A percentile compares a stretch with the other conserved stretches of the same genome.
Conservation (phyloP, 2,888 invertebrate genomes). For the Alcis repandata region DNA sequence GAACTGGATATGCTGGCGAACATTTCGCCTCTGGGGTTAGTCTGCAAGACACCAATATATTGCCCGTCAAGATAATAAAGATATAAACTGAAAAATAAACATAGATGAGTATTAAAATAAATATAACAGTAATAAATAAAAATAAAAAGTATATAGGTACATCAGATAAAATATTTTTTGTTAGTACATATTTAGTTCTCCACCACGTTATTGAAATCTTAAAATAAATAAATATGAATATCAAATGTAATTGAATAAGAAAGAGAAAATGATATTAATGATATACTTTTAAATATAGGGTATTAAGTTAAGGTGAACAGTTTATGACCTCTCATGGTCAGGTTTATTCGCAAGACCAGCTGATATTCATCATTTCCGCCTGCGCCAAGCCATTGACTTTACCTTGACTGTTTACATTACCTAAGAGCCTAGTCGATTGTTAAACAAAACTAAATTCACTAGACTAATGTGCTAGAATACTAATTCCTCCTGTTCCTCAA, state of each 20-base stretch:
- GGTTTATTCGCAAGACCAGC: conserved; percentile 27
- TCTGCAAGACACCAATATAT: conserved; percentile 85
- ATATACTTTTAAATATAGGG: conserved; percentile 34
- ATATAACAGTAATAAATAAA: conserved; percentile 27
- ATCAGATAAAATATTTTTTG: background rate
- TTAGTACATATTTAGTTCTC: conserved; percentile 13
- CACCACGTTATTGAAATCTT: conserved; percentile 12
- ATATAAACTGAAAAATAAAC: conserved; percentile 69
- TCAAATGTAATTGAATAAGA: background rate
- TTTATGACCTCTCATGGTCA: conserved; percentile 42
- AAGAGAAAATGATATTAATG: conserved; percentile 1
- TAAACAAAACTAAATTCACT: background rate
- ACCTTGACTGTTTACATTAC: conserved; percentile 29
- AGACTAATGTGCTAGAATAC: background rate
- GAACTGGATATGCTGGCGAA: conserved; percentile 94
- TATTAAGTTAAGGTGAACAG: conserved; percentile 41
- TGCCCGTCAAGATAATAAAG: conserved; percentile 52
- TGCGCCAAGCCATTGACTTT: conserved; percentile 35
- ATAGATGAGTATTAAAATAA: conserved; percentile 45
- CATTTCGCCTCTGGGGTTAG: conserved; percentile 92
- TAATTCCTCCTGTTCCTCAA: too few relatives aligned
- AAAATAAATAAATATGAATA: background rate
- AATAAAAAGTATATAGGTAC: background rate
- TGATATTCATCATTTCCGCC: conserved; percentile 47
- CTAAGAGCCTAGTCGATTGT: background rate